Evolutionary conservation across 1,140 invertebrate genomes (phyloP).

Genomic region (Nylanderia fulva): DNA sequence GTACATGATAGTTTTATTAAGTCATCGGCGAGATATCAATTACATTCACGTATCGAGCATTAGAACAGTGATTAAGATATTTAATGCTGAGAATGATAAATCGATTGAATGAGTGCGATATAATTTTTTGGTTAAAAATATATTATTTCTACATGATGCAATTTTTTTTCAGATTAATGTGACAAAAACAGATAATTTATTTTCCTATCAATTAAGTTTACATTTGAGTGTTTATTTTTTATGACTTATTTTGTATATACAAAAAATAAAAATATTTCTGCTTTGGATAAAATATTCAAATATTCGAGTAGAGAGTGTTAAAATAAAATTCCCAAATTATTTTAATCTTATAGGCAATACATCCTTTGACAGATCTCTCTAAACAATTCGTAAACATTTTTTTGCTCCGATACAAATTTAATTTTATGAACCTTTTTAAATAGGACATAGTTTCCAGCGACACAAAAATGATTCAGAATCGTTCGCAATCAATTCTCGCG

Average conservation of each 20-base stretch:
- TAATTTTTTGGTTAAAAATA: too few species aligned
- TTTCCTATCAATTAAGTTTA: too few species aligned
- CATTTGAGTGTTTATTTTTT: too few species aligned
- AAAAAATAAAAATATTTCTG: too few species aligned
- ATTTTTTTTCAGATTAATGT: too few species aligned
- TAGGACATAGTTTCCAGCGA: neutral
- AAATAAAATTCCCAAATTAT: too few species aligned
- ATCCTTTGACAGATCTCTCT: too few species aligned
- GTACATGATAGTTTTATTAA: conserved; percentile 73
- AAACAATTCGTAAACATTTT: neutral
- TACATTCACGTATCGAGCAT: neutral
- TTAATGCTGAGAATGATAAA: neutral
- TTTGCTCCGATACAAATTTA: neutral
- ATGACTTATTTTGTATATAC: too few species aligned
- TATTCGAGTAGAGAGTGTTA: too few species aligned
- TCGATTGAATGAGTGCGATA: neutral
- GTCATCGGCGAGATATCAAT: conserved; percentile 19
- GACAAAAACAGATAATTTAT: too few species aligned
- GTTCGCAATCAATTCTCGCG: neutral
- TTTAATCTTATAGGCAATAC: too few species aligned
- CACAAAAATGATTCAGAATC: neutral
- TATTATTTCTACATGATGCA: neutral
- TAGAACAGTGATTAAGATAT: neutral
- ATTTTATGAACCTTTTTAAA: neutral
- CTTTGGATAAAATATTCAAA: too few species aligned